phyloP scores from a whole-genome alignment of 1,140 invertebrate species.

The Sitodiplosis mosellana region DNA sequence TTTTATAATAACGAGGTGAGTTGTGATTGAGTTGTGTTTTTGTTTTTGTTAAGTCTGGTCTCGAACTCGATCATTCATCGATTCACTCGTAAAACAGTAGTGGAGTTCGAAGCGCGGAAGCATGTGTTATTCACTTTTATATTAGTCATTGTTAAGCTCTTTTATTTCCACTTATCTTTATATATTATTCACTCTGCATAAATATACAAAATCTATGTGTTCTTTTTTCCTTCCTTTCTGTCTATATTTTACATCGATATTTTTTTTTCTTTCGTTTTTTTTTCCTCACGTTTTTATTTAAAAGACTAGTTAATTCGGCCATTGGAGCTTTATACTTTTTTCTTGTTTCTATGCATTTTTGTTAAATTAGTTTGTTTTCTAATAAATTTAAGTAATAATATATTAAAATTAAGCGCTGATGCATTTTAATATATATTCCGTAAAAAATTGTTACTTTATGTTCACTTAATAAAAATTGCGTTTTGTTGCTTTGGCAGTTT shows the following conservation, averaged over 20 bases:
- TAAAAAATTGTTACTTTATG: conserved; percentile 7
- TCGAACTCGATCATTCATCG: no score
- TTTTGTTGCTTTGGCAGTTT: conserved; percentile 2
- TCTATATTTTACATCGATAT: conserved; percentile 3
- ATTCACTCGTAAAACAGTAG: no score
- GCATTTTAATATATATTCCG: conserved; percentile 6
- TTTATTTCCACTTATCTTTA: no score
- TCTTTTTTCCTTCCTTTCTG: background rate
- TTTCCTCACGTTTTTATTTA: background rate
- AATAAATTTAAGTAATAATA: conserved; percentile 8
- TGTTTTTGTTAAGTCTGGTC: no score
- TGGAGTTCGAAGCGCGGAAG: no score
- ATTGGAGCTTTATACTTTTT: conserved; percentile 5
- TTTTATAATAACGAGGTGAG: no score
- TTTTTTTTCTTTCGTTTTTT: conserved; percentile 5
- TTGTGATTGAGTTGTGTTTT: no score
- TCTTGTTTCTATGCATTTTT: conserved; percentile 9
- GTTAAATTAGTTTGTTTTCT: conserved; percentile 5
- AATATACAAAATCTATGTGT: no score
- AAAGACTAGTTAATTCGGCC: background rate
- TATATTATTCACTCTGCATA: no score
- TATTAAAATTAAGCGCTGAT: background rate
- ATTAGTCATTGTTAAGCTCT: no score
- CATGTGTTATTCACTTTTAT: no score
- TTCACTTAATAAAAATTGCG: conserved; percentile 4